Conservation (phyloP, 2,888 invertebrate genomes). For the Mythimna ferrago region DNA sequence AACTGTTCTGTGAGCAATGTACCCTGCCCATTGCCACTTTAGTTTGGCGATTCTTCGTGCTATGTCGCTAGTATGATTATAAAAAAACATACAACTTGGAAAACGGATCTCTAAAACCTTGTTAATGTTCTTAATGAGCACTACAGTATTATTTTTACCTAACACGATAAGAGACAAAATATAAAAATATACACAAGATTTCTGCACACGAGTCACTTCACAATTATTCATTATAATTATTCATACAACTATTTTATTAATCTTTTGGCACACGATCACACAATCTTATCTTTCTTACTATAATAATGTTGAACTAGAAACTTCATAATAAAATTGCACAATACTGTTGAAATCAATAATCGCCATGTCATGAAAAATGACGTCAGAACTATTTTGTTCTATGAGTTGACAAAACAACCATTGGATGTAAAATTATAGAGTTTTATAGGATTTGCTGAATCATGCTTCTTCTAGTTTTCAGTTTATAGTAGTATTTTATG, state of each 20-base stretch:
- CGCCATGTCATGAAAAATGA: conserved; percentile 43
- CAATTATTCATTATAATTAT: conserved; percentile 3
- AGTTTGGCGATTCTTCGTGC: no score
- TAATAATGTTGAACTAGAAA: conserved; percentile 32
- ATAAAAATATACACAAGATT: background rate
- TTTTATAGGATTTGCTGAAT: conserved; percentile 16
- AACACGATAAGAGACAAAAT: conserved; percentile 9
- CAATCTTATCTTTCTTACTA: conserved; percentile 10
- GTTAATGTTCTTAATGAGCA: background rate
- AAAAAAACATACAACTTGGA: background rate
- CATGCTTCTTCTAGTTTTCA: conserved; percentile 28
- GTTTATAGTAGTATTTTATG: background rate
- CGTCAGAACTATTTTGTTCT: conserved; percentile 26
- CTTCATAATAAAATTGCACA: conserved; percentile 41
- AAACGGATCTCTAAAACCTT: background rate
- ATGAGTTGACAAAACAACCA: conserved; percentile 17
- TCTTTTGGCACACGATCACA: conserved; percentile 31
- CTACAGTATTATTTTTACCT: conserved; percentile 8
- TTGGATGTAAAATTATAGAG: background rate
- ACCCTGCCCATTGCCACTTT: no score
- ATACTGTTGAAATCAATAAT: conserved; percentile 33
- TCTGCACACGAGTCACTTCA: conserved; percentile 29
- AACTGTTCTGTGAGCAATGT: no score
- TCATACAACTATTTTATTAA: background rate
- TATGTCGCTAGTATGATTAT: no score